Evolutionary conservation across 2,888 invertebrate genomes (phyloP), one percentile per base, ranked within the genome.

Genomic region (Orgyia antiqua): DNA sequence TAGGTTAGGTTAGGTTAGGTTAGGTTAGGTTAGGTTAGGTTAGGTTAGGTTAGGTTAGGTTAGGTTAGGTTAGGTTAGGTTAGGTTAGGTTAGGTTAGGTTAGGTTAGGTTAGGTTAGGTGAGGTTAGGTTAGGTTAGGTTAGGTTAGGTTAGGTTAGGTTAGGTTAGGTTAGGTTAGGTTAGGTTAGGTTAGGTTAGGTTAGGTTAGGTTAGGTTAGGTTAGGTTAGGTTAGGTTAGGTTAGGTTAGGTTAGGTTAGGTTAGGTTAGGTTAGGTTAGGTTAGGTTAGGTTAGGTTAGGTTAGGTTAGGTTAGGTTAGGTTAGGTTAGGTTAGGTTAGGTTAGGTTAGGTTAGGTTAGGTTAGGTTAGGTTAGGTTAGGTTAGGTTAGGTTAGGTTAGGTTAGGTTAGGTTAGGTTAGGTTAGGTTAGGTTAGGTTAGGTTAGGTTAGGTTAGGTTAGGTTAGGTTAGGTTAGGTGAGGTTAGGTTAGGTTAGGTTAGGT

Each of bases 401-500:
- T 38, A 38, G 38, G 42, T 42, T 38, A 37, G 34, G 37, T 34
- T 34, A 37, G 34, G 34, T 34, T 37, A 34, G 37, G 37, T 34
- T 34, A 41, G 37, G 34, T 34, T 34, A 40, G 37, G 34, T 37
- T 37, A 34, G 35, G 35, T 37, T 40, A 40, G 41, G 37, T 37
- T 35, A 37, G 41, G 37, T 37, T 37, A 37, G 41, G 36, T 36
- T 33, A 39, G 35, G 38, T 38, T 39, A 35, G 39, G 33, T 40
- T 36, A 33, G 33, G 40, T 33, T 36, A 41, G 41, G 41, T 41
- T 41, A 35, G 41, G 33, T 42, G 31, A 35, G 41, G 34, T 41
- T 35, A 35, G 41, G 34, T 38, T 42, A 33, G 43, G 28, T 28
- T 28, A 45, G 45, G 42, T 45, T 50, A 49, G 49, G 49, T 49